phyloP scores from a whole-genome alignment of 92 coral and sea anemone genomes.

The Phenganax stokvisi region DNA sequence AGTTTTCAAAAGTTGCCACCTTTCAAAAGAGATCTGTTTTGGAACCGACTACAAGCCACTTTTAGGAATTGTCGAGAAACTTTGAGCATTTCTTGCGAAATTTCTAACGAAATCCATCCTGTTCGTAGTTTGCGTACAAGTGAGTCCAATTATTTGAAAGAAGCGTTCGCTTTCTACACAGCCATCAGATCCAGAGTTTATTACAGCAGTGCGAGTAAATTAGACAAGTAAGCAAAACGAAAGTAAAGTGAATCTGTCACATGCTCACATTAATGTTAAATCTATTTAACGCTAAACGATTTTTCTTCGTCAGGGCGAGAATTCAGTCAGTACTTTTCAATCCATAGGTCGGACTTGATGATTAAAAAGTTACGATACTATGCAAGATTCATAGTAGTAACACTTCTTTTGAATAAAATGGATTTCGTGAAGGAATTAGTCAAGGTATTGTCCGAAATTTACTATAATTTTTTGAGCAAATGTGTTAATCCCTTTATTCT shows the following conservation, averaged over 20 bases:
- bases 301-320: neutral
- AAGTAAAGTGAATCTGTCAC: neutral
- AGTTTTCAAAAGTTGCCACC: neutral
- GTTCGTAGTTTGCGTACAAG: constrained; percentile 77
- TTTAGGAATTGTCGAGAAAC: neutral
- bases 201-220: constrained; percentile 95
- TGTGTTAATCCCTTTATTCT: neutral
- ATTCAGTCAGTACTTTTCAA: neutral
- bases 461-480: neutral
- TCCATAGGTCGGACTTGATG: constrained; percentile 84
- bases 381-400: constrained; percentile 87
- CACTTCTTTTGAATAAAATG: constrained; percentile 85
- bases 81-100: neutral
- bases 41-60: neutral
- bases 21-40: too few relatives aligned
- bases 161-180: constrained; percentile 75
- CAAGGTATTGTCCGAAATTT: constrained; percentile 36
- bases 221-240: constrained; percentile 61
- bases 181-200: constrained; percentile 94
- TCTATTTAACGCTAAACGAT: too few relatives aligned
- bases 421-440: constrained; percentile 82
- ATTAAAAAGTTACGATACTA: constrained; percentile 90
- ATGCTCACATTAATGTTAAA: too few relatives aligned
- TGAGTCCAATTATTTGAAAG: constrained; percentile 83
- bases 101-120: neutral